Conservation (phyloP, 1,140 invertebrate genomes). For the Drosophila malerkotliana region DNA sequence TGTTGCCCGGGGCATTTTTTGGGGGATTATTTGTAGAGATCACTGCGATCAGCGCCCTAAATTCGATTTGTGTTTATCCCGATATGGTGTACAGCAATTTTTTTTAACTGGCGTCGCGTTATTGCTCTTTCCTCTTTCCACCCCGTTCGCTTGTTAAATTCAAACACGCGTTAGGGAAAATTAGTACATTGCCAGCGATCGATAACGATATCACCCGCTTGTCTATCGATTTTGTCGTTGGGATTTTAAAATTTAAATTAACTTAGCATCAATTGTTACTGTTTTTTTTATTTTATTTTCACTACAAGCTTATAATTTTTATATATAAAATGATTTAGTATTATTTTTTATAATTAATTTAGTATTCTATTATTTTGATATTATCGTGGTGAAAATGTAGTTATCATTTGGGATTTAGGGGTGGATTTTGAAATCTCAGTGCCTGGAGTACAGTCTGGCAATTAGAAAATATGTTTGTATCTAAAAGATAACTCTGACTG, state of each 20-base stretch:
- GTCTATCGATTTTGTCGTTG: neutral
- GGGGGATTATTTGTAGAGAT: neutral
- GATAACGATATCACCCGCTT: slow-evolving; percentile 12
- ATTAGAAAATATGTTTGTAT: neutral
- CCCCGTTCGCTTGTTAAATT: slow-evolving; percentile 62
- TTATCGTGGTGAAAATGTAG: neutral
- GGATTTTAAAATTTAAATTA: slow-evolving; percentile 20
- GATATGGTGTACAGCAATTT: slow-evolving; percentile 4
- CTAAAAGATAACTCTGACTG: neutral
- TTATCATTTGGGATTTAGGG: neutral
- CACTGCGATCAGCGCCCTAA: slow-evolving; percentile 7
- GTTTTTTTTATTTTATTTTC: neutral
- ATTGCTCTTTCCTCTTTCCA: slow-evolving; percentile 48
- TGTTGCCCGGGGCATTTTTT: slow-evolving; percentile 38
- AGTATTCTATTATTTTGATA: neutral
- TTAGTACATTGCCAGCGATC: slow-evolving; percentile 28
- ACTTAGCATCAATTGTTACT: neutral
- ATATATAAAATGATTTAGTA: neutral
- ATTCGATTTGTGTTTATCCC: neutral
- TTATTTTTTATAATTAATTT: neutral
- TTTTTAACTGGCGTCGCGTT: slow-evolving; percentile 63
- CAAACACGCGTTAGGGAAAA: slow-evolving; percentile 22
- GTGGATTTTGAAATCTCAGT: neutral
- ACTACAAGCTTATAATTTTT: neutral
- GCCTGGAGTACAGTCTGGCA: neutral